Conservation (phyloP, 2,797 vertebrate species). For the Pangasius larnaudii region DNA sequence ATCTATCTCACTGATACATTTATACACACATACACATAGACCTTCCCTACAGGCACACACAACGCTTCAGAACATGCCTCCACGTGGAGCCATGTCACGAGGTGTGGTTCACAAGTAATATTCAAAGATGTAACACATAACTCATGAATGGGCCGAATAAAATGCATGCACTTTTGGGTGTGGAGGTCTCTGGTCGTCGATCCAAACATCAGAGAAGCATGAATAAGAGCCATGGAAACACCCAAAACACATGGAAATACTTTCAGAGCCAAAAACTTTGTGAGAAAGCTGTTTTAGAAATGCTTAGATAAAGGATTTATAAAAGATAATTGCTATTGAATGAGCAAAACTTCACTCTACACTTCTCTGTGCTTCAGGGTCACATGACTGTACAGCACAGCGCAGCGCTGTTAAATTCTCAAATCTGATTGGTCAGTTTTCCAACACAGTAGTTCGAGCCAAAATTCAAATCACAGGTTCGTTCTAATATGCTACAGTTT, state of each 20-base stretch:
- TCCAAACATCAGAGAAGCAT: not conserved
- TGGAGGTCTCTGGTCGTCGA: not conserved
- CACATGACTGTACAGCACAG: not conserved
- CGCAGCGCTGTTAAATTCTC: not conserved
- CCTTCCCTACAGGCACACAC: not conserved
- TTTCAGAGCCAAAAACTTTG: not conserved
- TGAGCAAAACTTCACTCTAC: not conserved
- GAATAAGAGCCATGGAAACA: not conserved
- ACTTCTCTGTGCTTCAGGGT: not conserved
- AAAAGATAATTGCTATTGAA: not conserved
- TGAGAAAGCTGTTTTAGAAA: not conserved
- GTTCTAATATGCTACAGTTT: not conserved
- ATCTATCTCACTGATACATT: not conserved
- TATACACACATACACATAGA: not conserved
- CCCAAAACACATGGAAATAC: not conserved
- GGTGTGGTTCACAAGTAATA: not conserved
- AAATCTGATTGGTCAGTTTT: not conserved
- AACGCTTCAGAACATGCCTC: not conserved
- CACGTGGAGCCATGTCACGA: not conserved
- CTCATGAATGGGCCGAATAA: not conserved
- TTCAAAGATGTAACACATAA: not conserved
- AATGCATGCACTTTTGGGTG: conserved; percentile 6
- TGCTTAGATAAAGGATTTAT: not conserved
- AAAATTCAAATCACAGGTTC: not conserved
- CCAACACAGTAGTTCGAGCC: not conserved